These are phyloP conservation scores for Cephalopterus ornatus DNA, from an alignment of 2,113 vertebrate species.

Conservation along the genomic window DNA sequence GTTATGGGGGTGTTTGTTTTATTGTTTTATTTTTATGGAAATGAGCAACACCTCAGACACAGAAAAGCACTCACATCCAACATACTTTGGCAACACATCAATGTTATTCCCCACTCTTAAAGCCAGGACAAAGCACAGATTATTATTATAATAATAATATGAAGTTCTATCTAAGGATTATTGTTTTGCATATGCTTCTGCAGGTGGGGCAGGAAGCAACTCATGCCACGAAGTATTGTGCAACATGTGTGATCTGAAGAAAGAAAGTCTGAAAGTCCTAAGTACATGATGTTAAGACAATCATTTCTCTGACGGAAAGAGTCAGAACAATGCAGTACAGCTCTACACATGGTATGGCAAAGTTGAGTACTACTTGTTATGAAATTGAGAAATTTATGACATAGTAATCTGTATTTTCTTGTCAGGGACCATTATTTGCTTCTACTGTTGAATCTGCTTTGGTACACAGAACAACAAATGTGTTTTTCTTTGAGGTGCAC, in stretches of 20 bases:
- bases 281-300: background rate
- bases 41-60: background rate
- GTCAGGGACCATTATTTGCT: background rate
- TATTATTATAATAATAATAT: background rate
- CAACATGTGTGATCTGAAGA: background rate
- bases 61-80: background rate
- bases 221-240: background rate
- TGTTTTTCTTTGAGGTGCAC: background rate
- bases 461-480: background rate
- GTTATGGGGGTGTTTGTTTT: background rate
- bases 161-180: background rate
- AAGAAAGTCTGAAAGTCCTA: background rate
- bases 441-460: background rate
- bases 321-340: background rate
- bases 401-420: background rate
- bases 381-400: background rate
- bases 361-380: background rate
- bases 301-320: background rate
- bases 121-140: background rate
- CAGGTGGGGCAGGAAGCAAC: background rate
- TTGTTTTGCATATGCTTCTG: background rate
- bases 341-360: background rate
- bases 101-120: background rate
- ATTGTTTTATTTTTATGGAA: background rate
- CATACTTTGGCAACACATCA: background rate